A percentile compares a stretch with the other conserved stretches of the same genome.
These are phyloP conservation scores for Dryococelus australis DNA, from an alignment of 2,888 invertebrate genomes.

Conservation along the genomic window DNA sequence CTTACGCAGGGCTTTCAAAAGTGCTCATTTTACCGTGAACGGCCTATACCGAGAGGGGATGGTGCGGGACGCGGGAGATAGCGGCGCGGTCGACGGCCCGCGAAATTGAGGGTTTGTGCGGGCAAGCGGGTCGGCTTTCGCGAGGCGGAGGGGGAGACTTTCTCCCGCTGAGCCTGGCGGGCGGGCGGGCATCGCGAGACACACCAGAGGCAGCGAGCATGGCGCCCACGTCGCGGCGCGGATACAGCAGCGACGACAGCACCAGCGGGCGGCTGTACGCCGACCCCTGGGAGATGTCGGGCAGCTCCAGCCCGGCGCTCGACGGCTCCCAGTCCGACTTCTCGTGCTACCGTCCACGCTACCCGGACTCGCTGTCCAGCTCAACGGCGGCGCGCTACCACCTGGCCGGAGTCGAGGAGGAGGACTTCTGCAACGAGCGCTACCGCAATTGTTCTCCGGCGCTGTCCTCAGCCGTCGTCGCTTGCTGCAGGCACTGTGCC, in stretches of 20 bases:
- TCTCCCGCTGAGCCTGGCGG: background rate
- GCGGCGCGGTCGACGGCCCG: background rate
- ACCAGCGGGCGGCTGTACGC: background rate
- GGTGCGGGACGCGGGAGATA: background rate
- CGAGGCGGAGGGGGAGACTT: background rate
- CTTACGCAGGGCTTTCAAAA: no score
- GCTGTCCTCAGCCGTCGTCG: background rate
- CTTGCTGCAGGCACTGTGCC: background rate
- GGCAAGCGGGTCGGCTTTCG: background rate
- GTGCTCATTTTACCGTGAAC: no score
- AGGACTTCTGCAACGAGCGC: slow-evolving; percentile 51
- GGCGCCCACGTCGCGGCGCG: background rate
- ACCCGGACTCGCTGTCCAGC: slow-evolving; percentile 2
- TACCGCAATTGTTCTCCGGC: slow-evolving; percentile 33
- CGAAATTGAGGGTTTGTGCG: background rate
- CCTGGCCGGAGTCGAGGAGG: slow-evolving; percentile 49
- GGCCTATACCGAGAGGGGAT: no score
- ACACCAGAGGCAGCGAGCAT: background rate
- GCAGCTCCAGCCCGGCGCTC: slow-evolving; percentile 63
- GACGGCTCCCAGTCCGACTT: slow-evolving; percentile 65
- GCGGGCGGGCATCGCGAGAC: background rate
- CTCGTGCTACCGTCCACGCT: slow-evolving; percentile 65
- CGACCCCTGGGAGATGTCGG: background rate
- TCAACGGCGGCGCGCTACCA: background rate
- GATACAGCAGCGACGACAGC: background rate